Conservation (phyloP, 2,113 vertebrate genomes). For the Andinoacara biseriatus region DNA sequence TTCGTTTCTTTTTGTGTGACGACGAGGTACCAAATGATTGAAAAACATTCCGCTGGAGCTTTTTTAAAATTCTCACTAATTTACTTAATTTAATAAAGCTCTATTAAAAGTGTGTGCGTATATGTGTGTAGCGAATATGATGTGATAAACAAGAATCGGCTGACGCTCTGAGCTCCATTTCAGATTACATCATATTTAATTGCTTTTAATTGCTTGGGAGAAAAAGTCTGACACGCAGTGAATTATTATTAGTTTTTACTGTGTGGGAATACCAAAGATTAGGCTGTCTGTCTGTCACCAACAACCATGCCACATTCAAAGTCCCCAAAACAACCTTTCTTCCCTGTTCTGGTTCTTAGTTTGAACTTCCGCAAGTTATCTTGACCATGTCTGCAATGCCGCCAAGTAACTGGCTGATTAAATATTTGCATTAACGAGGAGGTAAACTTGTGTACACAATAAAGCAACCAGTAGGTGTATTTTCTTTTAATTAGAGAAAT, state of each 20-base stretch:
- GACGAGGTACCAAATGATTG: not conserved
- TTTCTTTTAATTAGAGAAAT: not conserved
- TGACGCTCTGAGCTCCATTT: not conserved
- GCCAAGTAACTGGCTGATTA: not conserved
- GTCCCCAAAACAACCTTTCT: not conserved
- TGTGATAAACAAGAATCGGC: not conserved
- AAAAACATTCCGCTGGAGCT: not conserved
- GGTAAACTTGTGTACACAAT: not conserved
- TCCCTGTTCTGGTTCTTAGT: not conserved
- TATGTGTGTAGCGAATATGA: not conserved
- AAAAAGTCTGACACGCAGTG: not conserved
- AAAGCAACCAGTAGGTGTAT: not conserved
- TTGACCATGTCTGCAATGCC: not conserved
- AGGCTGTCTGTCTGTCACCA: not conserved
- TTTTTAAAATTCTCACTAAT: not conserved
- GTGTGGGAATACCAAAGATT: too few relatives aligned
- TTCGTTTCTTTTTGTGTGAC: not conserved
- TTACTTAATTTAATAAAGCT: not conserved
- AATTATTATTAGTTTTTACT: not conserved
- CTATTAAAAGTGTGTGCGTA: not conserved
- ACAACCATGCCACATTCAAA: not conserved
- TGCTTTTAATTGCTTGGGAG: not conserved
- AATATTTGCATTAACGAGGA: not conserved
- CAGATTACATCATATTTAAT: not conserved
- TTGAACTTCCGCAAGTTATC: not conserved